A percentile compares a stretch with the other conserved stretches of the same genome.
phyloP scores from a whole-genome alignment of 2,113 vertebrate genomes.

The Theristicus caerulescens region DNA sequence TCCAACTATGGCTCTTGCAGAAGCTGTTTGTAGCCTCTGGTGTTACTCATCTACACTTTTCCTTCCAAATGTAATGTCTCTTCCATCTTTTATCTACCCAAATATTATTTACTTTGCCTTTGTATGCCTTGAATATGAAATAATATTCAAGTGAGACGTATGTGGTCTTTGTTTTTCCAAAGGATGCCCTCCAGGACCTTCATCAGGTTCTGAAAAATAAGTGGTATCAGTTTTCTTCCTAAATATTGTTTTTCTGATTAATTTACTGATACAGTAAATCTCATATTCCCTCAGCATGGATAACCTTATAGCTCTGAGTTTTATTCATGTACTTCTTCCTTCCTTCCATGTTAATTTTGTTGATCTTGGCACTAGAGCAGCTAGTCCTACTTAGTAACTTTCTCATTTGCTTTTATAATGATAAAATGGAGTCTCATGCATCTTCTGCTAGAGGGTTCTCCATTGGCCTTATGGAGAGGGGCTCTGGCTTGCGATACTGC shows the following conservation, averaged over 20 bases:
- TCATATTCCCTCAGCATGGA: not conserved
- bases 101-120: not conserved
- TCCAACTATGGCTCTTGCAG: not conserved
- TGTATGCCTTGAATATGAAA: not conserved
- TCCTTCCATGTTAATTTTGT: not conserved
- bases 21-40: not conserved
- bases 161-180: not conserved
- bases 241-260: not conserved
- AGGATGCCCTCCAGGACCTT: not conserved
- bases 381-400: not conserved
- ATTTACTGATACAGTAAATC: not conserved
- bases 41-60: not conserved
- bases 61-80: not conserved
- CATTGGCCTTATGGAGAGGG: not conserved
- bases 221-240: not conserved
- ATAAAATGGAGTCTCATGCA: not conserved
- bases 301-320: not conserved
- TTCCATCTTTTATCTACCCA: not conserved
- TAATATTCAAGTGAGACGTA: not conserved
- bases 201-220: not conserved
- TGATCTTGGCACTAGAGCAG: not conserved
- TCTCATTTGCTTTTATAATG: not conserved
- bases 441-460: not conserved
- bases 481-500: not conserved
- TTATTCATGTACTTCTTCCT: not conserved